Evolutionary conservation across 2,797 vertebrate genomes (phyloP).

Genomic region (Odontamblyopus lacepedii): DNA sequence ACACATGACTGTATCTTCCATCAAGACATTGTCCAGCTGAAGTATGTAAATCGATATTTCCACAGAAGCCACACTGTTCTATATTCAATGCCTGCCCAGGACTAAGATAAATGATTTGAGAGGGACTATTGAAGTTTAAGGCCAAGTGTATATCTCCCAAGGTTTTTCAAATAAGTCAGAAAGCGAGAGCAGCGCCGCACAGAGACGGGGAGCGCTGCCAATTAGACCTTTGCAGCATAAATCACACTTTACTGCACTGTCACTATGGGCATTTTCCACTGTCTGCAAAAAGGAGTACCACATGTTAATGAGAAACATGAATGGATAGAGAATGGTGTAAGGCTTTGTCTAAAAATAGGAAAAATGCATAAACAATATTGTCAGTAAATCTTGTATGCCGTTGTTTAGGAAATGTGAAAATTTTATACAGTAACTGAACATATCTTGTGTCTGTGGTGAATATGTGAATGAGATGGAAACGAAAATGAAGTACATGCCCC

Average conservation of each 20-base stretch:
- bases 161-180: constrained; percentile 66
- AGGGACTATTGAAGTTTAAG: constrained; percentile 52
- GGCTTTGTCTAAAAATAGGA: constrained; percentile 27
- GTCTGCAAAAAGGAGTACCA: constrained; percentile 41
- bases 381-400: not conserved
- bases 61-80: constrained; percentile 60
- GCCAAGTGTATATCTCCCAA: constrained; percentile 65
- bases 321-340: constrained; percentile 30
- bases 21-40: constrained; percentile 53
- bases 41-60: constrained; percentile 63
- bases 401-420: not conserved
- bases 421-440: not conserved
- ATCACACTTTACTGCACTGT: constrained; percentile 69
- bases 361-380: constrained; percentile 21
- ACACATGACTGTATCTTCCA: constrained; percentile 37
- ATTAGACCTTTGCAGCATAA: constrained; percentile 68
- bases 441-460: not conserved
- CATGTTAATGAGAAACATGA: constrained; percentile 43
- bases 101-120: constrained; percentile 68
- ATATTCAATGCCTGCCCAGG: constrained; percentile 47
- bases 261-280: constrained; percentile 52
- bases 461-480: constrained; percentile 31
- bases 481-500: constrained; percentile 25
- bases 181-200: constrained; percentile 55
- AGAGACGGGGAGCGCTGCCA: constrained; percentile 60